Percentiles rank a stretch among this genome's conserved stretches.
Conservation (phyloP, 2,113 vertebrate species). For the Chrysochloris asiatica region DNA sequence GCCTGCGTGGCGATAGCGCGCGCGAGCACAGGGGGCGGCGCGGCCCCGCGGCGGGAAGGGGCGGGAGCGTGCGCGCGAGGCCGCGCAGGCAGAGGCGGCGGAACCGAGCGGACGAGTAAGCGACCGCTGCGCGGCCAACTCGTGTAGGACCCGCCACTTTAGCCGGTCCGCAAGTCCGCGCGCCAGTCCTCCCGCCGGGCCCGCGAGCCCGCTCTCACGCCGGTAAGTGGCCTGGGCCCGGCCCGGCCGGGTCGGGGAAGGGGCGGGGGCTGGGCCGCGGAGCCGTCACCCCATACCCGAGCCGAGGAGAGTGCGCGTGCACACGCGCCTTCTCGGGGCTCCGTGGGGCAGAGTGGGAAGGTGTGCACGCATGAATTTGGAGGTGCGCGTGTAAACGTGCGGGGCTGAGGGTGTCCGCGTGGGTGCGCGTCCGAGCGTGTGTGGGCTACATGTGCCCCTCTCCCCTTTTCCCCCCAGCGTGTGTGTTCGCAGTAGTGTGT, state of each 20-base stretch:
- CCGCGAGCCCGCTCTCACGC: constrained; percentile 38
- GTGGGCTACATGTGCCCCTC: constrained; percentile 30
- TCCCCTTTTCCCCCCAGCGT: neutral
- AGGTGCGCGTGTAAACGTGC: neutral
- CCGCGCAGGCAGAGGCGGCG: constrained; percentile 48
- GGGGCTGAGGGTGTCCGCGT: neutral
- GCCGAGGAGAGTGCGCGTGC: neutral
- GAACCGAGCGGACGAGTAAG: constrained; percentile 41
- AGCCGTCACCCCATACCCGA: neutral
- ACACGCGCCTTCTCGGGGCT: neutral
- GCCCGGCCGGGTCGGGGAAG: neutral
- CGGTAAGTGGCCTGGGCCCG: constrained; percentile 63
- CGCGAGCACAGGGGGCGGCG: constrained; percentile 71
- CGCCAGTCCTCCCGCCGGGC: constrained; percentile 5
- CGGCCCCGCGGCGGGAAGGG: constrained; percentile 64
- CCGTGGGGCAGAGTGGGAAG: neutral
- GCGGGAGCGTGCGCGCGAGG: constrained; percentile 59
- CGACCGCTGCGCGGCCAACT: constrained; percentile 67
- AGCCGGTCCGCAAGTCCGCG: neutral
- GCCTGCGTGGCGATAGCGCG: constrained; percentile 75
- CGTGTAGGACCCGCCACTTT: constrained; percentile 52
- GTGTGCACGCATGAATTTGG: neutral
- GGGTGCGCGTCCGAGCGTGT: neutral
- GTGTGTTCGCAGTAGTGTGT: neutral
- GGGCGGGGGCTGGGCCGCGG: constrained; percentile 16